A percentile compares a stretch with the other conserved stretches of the same genome.
Evolutionary conservation across 2,113 vertebrate species (phyloP).

Genomic region (Lagenorhynchus albirostris): DNA sequence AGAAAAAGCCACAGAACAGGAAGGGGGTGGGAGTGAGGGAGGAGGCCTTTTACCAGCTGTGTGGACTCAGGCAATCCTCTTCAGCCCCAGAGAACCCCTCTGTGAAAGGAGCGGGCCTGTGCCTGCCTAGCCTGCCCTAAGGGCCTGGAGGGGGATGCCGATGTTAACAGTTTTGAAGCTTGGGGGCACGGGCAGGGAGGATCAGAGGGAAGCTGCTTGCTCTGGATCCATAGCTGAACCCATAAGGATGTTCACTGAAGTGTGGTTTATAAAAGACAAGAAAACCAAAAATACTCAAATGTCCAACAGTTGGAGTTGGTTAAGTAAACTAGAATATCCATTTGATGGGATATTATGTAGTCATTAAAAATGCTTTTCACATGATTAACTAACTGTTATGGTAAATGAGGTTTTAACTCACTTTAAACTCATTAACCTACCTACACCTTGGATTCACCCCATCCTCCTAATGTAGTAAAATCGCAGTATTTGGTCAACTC

Average conservation of each 20-base stretch:
- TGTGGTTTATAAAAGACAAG: neutral
- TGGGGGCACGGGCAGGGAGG: neutral
- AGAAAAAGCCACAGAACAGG: neutral
- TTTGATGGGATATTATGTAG: neutral
- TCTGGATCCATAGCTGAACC: neutral
- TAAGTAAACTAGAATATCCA: neutral
- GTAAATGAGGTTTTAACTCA: neutral
- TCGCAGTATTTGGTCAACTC: neutral
- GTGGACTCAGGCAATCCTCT: too few species aligned
- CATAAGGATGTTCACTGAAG: neutral
- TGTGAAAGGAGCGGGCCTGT: accelerated
- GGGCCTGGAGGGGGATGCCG: neutral
- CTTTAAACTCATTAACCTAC: neutral
- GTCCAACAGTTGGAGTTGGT: neutral
- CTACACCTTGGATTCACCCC: too few species aligned
- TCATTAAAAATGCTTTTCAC: neutral
- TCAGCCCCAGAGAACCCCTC: neutral
- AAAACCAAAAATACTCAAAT: neutral
- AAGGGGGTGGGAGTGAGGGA: too few species aligned
- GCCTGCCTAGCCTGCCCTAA: neutral
- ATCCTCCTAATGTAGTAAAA: neutral
- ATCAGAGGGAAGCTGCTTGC: neutral
- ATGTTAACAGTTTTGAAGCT: neutral
- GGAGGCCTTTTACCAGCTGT: accelerated
- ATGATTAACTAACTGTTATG: neutral